These are phyloP conservation scores for Antheraea mylitta DNA, from an alignment of 1,140 invertebrate genomes.

Conservation along the genomic window DNA sequence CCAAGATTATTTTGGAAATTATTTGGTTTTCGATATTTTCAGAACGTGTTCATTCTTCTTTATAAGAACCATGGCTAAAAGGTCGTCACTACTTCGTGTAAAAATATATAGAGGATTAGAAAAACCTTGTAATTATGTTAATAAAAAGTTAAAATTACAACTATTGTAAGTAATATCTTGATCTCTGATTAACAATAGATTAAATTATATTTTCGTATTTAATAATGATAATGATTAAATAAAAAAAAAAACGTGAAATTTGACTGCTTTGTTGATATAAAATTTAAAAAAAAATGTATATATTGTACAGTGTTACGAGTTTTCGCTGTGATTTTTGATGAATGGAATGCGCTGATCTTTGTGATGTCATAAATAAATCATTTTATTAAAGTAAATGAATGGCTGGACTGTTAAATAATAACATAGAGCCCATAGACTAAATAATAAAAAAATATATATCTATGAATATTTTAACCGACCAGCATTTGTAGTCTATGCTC, in stretches of 20 bases:
- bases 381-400: background rate
- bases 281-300: slow-evolving; percentile 45
- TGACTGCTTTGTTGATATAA: slow-evolving; percentile 54
- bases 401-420: too few species aligned
- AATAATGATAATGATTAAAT: slow-evolving; percentile 28
- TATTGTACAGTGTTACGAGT: slow-evolving; percentile 63
- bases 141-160: slow-evolving; percentile 20
- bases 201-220: slow-evolving; percentile 72
- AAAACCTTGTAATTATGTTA: slow-evolving; percentile 17
- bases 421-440: too few species aligned
- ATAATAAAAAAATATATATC: too few species aligned
- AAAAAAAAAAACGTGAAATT: slow-evolving; percentile 38
- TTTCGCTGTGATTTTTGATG: slow-evolving; percentile 38
- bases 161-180: slow-evolving; percentile 45
- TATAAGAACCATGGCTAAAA: slow-evolving; percentile 29
- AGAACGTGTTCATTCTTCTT: background rate
- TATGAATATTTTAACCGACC: too few species aligned
- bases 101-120: slow-evolving; percentile 12
- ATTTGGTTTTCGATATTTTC: background rate
- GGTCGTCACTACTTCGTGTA: slow-evolving; percentile 45
- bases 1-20: background rate
- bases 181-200: slow-evolving; percentile 64
- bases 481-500: too few species aligned
- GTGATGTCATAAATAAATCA: background rate
- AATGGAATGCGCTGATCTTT: slow-evolving; percentile 18